A percentile compares a stretch with the other conserved stretches of the same genome.
Conservation (phyloP, 2,888 invertebrate genomes). For the Troilus luridus region DNA sequence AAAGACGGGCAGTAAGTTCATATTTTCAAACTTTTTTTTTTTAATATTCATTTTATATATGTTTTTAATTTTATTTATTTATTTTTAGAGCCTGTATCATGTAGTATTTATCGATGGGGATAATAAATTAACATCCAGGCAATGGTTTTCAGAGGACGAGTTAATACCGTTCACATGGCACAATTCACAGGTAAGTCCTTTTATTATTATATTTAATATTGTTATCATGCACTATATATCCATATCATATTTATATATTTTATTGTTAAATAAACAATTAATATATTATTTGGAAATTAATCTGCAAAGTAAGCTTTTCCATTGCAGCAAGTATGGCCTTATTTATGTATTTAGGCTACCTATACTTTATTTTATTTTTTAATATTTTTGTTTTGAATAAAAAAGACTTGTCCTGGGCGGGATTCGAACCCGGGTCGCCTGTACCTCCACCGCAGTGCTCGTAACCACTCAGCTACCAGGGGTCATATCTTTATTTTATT, state of each 20-base stretch:
- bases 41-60: background rate
- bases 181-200: background rate
- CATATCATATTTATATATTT: too few relatives aligned
- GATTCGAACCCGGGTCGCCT: too few relatives aligned
- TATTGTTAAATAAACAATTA: too few relatives aligned
- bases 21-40: background rate
- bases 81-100: constrained; percentile 28
- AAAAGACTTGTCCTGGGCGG: too few relatives aligned
- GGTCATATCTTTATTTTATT: too few relatives aligned
- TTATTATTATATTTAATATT: background rate
- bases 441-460: too few relatives aligned
- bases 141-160: constrained; percentile 64
- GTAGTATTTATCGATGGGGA: background rate
- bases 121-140: background rate
- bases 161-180: background rate
- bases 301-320: too few relatives aligned
- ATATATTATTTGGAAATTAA: background rate
- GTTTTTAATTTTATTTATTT: background rate
- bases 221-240: background rate
- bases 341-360: too few relatives aligned
- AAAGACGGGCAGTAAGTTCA: background rate
- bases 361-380: too few relatives aligned
- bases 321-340: too few relatives aligned
- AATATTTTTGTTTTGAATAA: too few relatives aligned
- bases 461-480: too few relatives aligned